Evolutionary conservation across 2,797 vertebrate species (phyloP), one percentile per base, ranked within the genome.

Genomic region (Protonibea diacanthus): DNA sequence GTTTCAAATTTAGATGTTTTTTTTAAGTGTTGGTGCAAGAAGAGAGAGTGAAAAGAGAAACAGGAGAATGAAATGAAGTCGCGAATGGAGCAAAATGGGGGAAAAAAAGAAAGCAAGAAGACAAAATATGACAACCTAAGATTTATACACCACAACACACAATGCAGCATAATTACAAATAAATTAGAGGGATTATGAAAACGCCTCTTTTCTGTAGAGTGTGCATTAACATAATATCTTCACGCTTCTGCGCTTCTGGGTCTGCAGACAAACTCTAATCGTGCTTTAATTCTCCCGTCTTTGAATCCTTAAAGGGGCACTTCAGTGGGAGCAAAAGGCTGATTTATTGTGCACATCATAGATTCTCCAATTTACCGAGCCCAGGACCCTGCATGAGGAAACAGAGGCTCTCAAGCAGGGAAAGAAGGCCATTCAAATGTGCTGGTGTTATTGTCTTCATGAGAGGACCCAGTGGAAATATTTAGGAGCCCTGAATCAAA

Each of bases 251-350:
- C 62, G 18, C 33, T 33, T 33, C 33, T 33, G 65, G 40, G 53
- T 80, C 63, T 80, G 74, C 75, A 80, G 80, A 90, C 87, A 84
- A 86, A 86, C 82, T 82, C 70, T 68, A 84, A 88, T 87, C 18
- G 21, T 55, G 59, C 73, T 84, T 86, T 80, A 74, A 90, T 88
- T 83, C 71, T 82, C 59, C 70, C 66, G 76, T 73, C 70, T 84
- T 71, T 83, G 65, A 82, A 72, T 82, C 27, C 64, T 85, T 84
- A 69, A 83, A 82, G 77, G 83, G 48, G 49, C 80, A 75, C 80
- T 90, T 87, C 66, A 82, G 27, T n/a, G 27, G 67, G 63, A 78
- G 67, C 45, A 80, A 80, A 84, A 74, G 53, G 40, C 44, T 75
- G 80, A 80, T 85, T 88, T 74, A 88, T 82, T 82, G 78, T 83